Conservation (phyloP, 2,888 invertebrate genomes). For the Biston stratarius region DNA sequence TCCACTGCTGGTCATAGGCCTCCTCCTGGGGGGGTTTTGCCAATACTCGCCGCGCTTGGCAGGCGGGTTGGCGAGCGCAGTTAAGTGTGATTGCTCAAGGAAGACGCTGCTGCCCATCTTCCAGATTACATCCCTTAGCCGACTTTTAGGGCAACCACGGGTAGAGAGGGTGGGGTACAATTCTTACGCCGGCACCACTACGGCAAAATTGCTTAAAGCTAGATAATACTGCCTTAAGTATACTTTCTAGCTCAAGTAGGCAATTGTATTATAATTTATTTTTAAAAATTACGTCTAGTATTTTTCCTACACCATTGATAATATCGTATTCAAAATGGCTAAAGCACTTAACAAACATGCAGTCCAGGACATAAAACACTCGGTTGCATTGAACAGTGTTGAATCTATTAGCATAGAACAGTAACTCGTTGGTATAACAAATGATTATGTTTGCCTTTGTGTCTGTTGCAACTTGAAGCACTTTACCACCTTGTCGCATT, state of each 20-base stretch:
- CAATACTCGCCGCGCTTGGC: too few relatives aligned
- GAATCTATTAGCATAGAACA: slow-evolving; percentile 29
- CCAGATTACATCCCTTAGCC: too few relatives aligned
- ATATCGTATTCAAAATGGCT: slow-evolving; percentile 6
- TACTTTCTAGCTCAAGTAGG: background rate
- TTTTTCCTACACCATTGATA: background rate
- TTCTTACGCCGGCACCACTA: too few relatives aligned
- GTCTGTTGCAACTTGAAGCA: slow-evolving; percentile 3
- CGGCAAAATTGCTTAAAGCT: too few relatives aligned
- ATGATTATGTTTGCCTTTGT: slow-evolving; percentile 14
- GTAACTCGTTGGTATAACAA: slow-evolving; percentile 28
- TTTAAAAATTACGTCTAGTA: background rate
- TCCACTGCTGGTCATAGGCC: too few relatives aligned
- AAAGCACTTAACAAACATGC: slow-evolving; percentile 12
- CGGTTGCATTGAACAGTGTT: slow-evolving; percentile 10
- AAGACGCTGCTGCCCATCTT: too few relatives aligned
- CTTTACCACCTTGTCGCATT: slow-evolving; percentile 11
- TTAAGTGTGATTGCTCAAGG: too few relatives aligned
- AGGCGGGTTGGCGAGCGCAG: too few relatives aligned
- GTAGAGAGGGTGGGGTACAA: too few relatives aligned
- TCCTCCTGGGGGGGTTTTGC: too few relatives aligned
- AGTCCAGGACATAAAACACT: slow-evolving; percentile 17
- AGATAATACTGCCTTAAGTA: background rate
- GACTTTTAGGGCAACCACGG: too few relatives aligned
- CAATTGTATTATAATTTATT: background rate